These are phyloP conservation scores for Hydraecia micacea DNA, from an alignment of 2,888 invertebrate genomes.

Conservation along the genomic window DNA sequence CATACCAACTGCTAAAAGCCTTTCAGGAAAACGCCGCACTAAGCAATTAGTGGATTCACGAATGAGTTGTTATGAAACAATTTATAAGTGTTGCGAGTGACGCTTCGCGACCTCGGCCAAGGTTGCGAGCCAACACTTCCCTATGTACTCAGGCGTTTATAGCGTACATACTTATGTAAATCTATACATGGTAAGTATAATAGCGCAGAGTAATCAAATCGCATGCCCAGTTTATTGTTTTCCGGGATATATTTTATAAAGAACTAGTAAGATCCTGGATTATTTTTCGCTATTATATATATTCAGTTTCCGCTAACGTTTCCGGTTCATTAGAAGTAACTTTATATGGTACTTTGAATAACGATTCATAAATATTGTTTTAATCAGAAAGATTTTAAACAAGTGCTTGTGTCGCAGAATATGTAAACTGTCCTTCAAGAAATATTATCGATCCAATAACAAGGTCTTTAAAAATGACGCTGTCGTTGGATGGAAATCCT, in stretches of 20 bases:
- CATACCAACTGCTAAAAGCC: slow-evolving; percentile 66
- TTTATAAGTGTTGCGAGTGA: slow-evolving; percentile 87
- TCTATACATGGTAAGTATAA: slow-evolving; percentile 67
- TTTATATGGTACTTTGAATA: slow-evolving; percentile 3
- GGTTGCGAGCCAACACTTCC: slow-evolving; percentile 87
- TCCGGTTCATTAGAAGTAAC: slow-evolving; percentile 22
- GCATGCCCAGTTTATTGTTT: slow-evolving; percentile 67
- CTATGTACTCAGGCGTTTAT: slow-evolving; percentile 86
- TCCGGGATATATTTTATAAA: slow-evolving; percentile 67
- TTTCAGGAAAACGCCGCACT: slow-evolving; percentile 64
- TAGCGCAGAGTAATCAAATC: slow-evolving; percentile 72
- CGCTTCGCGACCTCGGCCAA: slow-evolving; percentile 87
- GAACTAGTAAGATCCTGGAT: slow-evolving; percentile 23
- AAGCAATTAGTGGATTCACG: slow-evolving; percentile 73
- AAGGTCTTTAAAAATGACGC: slow-evolving; percentile 41
- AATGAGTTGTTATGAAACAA: slow-evolving; percentile 83
- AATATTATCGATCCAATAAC: slow-evolving; percentile 37
- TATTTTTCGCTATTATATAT: slow-evolving; percentile 16
- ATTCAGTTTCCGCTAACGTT: slow-evolving; percentile 13
- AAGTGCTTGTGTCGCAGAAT: slow-evolving; percentile 17
- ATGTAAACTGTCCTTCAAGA: slow-evolving; percentile 50
- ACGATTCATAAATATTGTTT: slow-evolving; percentile 6
- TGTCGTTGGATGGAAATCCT: slow-evolving; percentile 23
- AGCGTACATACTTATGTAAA: slow-evolving; percentile 77
- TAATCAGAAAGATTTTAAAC: slow-evolving; percentile 12